Percentiles rank a stretch among this genome's conserved stretches.
Conservation (phyloP, 2,888 invertebrate species). For the Lasioglossum figueresi region DNA sequence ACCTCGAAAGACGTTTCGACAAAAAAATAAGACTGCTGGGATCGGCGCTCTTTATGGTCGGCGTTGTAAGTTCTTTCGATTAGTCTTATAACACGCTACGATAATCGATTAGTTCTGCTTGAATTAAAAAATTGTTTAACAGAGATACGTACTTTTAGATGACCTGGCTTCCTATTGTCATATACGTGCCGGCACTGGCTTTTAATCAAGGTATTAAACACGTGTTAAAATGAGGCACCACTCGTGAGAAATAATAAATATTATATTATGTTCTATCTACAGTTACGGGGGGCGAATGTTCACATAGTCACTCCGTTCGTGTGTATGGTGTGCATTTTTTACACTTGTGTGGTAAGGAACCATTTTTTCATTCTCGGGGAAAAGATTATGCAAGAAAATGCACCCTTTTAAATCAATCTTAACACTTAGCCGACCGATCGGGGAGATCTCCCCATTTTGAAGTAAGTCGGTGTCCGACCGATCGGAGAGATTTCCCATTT, state of each 20-base stretch:
- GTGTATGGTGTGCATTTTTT: constrained; percentile 93
- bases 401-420: not conserved
- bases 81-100: not conserved
- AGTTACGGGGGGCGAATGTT: constrained; percentile 94
- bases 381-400: not conserved
- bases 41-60: constrained; percentile 88
- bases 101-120: not conserved
- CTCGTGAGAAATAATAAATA: not conserved
- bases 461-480: no score
- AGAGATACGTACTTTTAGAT: constrained; percentile 85
- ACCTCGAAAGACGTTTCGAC: constrained; percentile 90
- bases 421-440: no score
- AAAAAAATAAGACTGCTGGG: constrained; percentile 89
- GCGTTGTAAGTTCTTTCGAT: constrained; percentile 86
- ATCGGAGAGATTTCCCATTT: no score
- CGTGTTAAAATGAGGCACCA: not conserved
- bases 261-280: constrained; percentile 77
- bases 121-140: not conserved
- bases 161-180: constrained; percentile 91
- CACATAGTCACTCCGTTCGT: constrained; percentile 93
- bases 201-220: constrained; percentile 89
- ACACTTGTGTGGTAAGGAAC: constrained; percentile 90
- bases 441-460: no score
- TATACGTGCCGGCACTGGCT: constrained; percentile 91
- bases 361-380: not conserved